phyloP scores from a whole-genome alignment of 2,888 invertebrate species.

The Pediacus dermestoides region DNA sequence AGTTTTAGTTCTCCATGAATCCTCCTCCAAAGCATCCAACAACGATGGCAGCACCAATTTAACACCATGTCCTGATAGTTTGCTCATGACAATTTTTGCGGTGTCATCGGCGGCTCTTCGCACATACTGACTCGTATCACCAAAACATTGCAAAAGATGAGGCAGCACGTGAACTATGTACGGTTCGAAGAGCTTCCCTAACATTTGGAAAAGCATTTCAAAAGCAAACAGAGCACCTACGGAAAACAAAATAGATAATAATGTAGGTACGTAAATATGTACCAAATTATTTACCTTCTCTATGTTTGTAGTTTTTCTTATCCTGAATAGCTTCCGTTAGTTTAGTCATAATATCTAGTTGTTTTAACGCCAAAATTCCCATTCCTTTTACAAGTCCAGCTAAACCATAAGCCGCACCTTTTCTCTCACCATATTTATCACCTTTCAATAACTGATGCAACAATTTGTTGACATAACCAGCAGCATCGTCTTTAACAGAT shows the following conservation, averaged over 20 bases:
- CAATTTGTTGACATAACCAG: constrained; percentile 81
- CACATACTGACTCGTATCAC: constrained; percentile 93
- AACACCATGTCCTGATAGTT: constrained; percentile 94
- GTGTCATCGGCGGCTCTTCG: constrained; percentile 95
- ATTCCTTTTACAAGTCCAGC: constrained; percentile 96
- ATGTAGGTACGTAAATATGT: not conserved
- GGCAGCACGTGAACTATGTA: constrained; percentile 97
- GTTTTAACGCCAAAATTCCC: constrained; percentile 91
- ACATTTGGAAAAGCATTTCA: constrained; percentile 92
- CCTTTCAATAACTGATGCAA: constrained; percentile 83
- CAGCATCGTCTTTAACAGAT: constrained; percentile 87
- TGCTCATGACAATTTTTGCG: constrained; percentile 91
- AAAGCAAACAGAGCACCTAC: constrained; percentile 93
- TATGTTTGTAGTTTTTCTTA: constrained; percentile 90
- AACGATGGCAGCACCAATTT: constrained; percentile 94
- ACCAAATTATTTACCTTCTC: constrained; percentile 68
- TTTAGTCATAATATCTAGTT: constrained; percentile 92
- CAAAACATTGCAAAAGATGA: constrained; percentile 90
- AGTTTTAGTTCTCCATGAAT: constrained; percentile 98
- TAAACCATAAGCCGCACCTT: constrained; percentile 96
- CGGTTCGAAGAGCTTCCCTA: constrained; percentile 96
- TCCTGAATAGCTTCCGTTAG: constrained; percentile 92
- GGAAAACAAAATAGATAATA: no score
- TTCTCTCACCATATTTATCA: constrained; percentile 86
- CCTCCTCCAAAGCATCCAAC: constrained; percentile 89